Evolutionary conservation across 2,797 vertebrate genomes (phyloP).

Genomic region (Syndactyla subalaris): DNA sequence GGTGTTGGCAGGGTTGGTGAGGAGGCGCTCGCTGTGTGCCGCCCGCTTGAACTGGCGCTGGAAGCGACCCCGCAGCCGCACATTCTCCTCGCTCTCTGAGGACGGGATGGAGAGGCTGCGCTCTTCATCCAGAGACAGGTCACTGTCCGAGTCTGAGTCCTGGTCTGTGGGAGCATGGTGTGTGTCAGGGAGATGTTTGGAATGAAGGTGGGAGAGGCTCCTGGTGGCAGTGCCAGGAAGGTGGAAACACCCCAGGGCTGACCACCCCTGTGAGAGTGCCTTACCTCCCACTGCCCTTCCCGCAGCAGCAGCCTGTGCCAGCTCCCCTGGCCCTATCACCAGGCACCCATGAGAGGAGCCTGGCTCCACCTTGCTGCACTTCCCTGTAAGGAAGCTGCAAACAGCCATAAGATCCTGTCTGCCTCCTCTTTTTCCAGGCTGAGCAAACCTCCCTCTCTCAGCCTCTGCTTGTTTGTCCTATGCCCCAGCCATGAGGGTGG

Average conservation of each 20-base stretch:
- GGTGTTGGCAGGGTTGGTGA: conserved; percentile 87
- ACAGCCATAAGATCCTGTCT: background rate
- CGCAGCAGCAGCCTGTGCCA: background rate
- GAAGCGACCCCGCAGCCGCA: conserved; percentile 92
- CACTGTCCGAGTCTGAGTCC: conserved; percentile 95
- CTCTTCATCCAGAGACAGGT: conserved; percentile 96
- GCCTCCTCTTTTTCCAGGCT: background rate
- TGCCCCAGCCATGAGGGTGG: rapidly evolving
- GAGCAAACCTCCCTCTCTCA: background rate
- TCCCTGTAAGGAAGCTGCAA: background rate
- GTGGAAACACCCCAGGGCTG: background rate
- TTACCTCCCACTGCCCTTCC: background rate
- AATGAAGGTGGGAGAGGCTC: background rate
- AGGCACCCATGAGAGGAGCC: background rate
- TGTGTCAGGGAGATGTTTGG: background rate
- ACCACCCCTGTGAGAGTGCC: rapidly evolving
- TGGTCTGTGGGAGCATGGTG: conserved; percentile 77
- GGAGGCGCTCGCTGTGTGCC: conserved; percentile 91
- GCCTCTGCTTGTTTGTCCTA: background rate
- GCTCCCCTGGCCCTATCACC: background rate
- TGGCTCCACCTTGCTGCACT: background rate
- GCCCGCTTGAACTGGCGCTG: conserved; percentile 90
- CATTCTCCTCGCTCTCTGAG: conserved; percentile 96
- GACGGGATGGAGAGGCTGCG: conserved; percentile 95
- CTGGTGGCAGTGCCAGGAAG: background rate